Percentiles rank a stretch among this genome's conserved stretches.
Evolutionary conservation across 2,797 vertebrate genomes (phyloP).

Genomic region (Sebastolobus altivelis): DNA sequence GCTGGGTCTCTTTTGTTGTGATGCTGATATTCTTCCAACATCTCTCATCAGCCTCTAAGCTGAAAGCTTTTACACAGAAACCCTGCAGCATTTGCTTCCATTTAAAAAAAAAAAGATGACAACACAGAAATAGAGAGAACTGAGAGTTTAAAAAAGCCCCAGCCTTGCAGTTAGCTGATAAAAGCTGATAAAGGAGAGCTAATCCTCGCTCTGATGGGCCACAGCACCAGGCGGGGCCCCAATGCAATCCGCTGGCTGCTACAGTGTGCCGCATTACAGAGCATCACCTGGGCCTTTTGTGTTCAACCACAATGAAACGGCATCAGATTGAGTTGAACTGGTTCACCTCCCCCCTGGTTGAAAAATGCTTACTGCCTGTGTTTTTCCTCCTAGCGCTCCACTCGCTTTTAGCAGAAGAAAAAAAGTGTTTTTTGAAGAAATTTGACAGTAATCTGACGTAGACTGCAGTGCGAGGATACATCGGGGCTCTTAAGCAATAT

Average conservation of each 20-base stretch:
- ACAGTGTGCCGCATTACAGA: slow-evolving; percentile 47
- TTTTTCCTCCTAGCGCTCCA: neutral
- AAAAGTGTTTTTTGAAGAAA: neutral
- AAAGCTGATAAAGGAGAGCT: slow-evolving; percentile 75
- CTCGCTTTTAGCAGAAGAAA: neutral
- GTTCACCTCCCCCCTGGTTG: slow-evolving; percentile 4
- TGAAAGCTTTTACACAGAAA: slow-evolving; percentile 41
- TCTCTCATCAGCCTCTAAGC: slow-evolving; percentile 33
- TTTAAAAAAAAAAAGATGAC: slow-evolving; percentile 59
- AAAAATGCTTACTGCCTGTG: slow-evolving; percentile 24
- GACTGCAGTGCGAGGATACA: neutral
- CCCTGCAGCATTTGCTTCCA: slow-evolving; percentile 65
- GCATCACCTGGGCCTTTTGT: slow-evolving; percentile 72
- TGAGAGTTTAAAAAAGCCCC: slow-evolving; percentile 56
- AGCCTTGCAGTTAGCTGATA: slow-evolving; percentile 71
- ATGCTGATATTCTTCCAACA: slow-evolving; percentile 8
- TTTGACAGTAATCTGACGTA: neutral
- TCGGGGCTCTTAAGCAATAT: neutral
- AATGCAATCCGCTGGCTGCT: slow-evolving; percentile 47
- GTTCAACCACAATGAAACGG: slow-evolving; percentile 52
- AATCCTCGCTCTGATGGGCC: slow-evolving; percentile 75
- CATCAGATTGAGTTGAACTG: slow-evolving; percentile 45
- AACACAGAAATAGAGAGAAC: slow-evolving; percentile 64
- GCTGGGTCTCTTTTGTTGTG: slow-evolving; percentile 26
- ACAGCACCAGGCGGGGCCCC: slow-evolving; percentile 35